A percentile compares a stretch with the other conserved stretches of the same genome.
Conservation (phyloP, 2,797 vertebrate genomes). For the Taenioides sp. region DNA sequence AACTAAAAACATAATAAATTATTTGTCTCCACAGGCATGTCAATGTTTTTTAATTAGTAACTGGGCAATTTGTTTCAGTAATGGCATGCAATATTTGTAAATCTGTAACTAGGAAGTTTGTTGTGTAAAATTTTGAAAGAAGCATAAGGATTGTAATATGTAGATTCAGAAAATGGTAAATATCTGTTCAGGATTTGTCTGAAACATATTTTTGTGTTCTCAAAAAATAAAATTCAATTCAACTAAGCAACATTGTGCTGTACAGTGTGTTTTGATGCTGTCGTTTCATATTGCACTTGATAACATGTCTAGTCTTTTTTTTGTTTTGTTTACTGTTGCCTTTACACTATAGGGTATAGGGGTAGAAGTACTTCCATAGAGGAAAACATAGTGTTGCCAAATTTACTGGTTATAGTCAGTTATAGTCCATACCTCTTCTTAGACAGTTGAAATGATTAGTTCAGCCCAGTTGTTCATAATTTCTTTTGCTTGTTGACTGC, state of each 20-base stretch:
- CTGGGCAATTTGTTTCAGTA: background rate
- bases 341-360: background rate
- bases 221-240: background rate
- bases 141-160: background rate
- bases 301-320: background rate
- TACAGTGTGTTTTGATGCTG: background rate
- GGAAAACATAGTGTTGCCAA: background rate
- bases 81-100: background rate
- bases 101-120: background rate
- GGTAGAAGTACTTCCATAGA: background rate
- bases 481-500: too few species aligned
- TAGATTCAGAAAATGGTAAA: background rate
- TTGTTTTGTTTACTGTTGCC: background rate
- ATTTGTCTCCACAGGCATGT: constrained; percentile 3
- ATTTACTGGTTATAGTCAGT: background rate
- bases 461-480: too few species aligned
- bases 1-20: constrained; percentile 38
- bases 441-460: background rate
- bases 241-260: background rate
- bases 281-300: background rate
- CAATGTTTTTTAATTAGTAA: background rate
- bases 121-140: background rate
- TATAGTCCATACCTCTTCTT: background rate
- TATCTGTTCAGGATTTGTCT: background rate
- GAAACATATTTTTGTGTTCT: background rate